Evolutionary conservation across 1,140 invertebrate species (phyloP), one percentile per base, ranked within the genome.

Genomic region (Drosophila sucinea): DNA sequence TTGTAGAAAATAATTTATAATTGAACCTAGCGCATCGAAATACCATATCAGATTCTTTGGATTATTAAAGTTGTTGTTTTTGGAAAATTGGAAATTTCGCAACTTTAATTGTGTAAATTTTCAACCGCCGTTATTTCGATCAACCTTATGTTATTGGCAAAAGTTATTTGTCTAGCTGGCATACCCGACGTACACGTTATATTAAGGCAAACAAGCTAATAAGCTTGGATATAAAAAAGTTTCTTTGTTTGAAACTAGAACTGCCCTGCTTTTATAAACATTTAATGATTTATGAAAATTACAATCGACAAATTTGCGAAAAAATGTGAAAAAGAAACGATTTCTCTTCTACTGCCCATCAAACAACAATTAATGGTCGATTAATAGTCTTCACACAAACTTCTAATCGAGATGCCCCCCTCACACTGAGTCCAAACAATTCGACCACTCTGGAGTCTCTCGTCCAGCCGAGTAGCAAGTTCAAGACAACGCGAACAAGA

Each of bases 401-500:
- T 35, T 35, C 56, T 35, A 35, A 58, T 58, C 56, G 56, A 58
- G 56, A 58, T 58, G 56, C 32, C 33, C 23, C 29, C 30, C 2
- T 4, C 17, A 17, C 17, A 17, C 17, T 17, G 17, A 17, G 17
- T 17, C 17, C 17, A 23, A 38, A 27, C 27, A 27, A 27, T 27
- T 51, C 23, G 44, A 1, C 25, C 23, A 27, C 6, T 51, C 35
- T 38, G 8, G 35, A 38, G 35, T 38, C 30, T 30, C 40, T 30
- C 40, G 54, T 66, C 30, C 8, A 61, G 32, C 32, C 25, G 63
- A 5, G 33, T 7, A 55, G 60, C 35, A 64, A 57, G 44, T 71
- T 71, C 68, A 75, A 67, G 61, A 76, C 44, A 51, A 70, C 74
- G 73, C 70, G 66, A 73, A 73, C 71, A 51, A 40, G 68, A 67